Evolutionary conservation across 2,797 vertebrate species (phyloP).

Genomic region (Corythornis leucogaster): DNA sequence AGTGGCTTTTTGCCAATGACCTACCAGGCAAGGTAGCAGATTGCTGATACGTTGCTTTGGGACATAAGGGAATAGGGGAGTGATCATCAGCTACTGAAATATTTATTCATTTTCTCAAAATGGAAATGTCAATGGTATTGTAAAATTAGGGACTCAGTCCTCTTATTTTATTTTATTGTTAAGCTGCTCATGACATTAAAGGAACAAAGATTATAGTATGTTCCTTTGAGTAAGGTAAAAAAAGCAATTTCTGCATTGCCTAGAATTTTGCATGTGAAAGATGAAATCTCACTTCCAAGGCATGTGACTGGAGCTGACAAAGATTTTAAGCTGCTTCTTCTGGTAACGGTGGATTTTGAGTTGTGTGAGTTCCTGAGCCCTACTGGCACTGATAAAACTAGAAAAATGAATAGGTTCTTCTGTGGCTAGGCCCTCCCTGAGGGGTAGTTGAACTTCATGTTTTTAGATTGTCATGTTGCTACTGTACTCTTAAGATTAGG

Average conservation of each 20-base stretch:
- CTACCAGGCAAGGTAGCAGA: not conserved
- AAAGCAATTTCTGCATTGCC: not conserved
- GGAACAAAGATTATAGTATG: not conserved
- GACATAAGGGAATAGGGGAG: not conserved
- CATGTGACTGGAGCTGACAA: not conserved
- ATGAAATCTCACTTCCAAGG: not conserved
- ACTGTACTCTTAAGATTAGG: not conserved
- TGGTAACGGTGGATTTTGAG: not conserved
- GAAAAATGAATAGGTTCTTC: not conserved
- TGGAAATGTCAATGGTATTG: not conserved
- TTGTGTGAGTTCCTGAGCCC: not conserved
- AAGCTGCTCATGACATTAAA: not conserved
- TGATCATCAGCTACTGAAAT: not conserved
- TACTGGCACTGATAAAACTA: not conserved
- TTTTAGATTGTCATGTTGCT: not conserved
- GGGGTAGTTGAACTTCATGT: not conserved
- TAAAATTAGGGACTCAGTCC: not conserved
- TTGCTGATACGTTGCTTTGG: conserved; percentile 9
- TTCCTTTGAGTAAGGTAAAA: not conserved
- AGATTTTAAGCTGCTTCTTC: not conserved
- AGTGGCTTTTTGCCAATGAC: not conserved
- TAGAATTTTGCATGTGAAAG: not conserved
- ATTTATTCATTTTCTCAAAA: conserved; percentile 5
- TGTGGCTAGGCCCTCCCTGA: not conserved
- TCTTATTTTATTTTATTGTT: not conserved